Evolutionary conservation across 1,140 invertebrate species (phyloP).

Genomic region (Zaprionus africanus): DNA sequence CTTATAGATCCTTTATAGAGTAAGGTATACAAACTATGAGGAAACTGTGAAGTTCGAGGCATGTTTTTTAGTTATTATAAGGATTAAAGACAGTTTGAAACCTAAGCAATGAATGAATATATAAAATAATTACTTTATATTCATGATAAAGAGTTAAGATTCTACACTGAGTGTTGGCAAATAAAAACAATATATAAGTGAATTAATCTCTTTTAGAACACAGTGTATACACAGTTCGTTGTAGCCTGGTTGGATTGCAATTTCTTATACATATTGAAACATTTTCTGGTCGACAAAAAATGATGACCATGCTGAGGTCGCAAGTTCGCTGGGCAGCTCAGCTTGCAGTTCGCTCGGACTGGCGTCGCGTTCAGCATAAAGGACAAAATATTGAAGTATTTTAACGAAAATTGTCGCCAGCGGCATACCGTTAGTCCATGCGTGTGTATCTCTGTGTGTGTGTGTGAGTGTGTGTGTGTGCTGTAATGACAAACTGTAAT

Average conservation of each 20-base stretch:
- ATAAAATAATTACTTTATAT: too few species aligned
- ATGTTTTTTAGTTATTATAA: too few species aligned
- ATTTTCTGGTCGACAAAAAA: slow-evolving; percentile 7
- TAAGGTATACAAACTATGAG: too few species aligned
- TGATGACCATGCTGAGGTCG: slow-evolving; percentile 13
- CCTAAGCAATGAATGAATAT: too few species aligned
- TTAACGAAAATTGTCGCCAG: slow-evolving; percentile 21
- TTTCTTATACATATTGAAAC: slow-evolving; percentile 4
- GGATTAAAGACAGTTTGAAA: too few species aligned
- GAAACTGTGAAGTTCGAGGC: too few species aligned
- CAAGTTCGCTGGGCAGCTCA: not conserved
- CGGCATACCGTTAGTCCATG: slow-evolving; percentile 1
- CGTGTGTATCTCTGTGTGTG: not conserved
- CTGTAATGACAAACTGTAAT: slow-evolving; percentile 9
- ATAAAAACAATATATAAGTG: not conserved
- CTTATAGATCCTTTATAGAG: not conserved
- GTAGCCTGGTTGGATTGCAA: not conserved
- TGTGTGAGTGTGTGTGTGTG: not conserved
- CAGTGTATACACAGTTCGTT: slow-evolving; percentile 10
- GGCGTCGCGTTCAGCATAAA: not conserved
- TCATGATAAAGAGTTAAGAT: not conserved
- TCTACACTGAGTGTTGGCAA: not conserved
- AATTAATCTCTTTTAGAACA: not conserved
- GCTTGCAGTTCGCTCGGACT: not conserved
- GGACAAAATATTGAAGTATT: slow-evolving; percentile 41